Evolutionary conservation across 2,888 invertebrate species (phyloP), one percentile per base, ranked within the genome.

Genomic region (Hirudinaria manillensis): DNA sequence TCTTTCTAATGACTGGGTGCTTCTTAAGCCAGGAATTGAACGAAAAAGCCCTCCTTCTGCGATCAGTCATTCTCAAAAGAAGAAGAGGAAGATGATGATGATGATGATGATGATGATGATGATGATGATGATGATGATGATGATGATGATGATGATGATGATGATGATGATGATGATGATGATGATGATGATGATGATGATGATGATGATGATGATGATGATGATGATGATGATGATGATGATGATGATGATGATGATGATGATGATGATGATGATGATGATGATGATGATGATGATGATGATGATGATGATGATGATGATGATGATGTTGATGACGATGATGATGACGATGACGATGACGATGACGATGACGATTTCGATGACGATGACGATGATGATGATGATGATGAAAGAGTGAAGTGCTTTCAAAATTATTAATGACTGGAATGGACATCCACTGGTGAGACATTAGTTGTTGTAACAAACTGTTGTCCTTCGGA

Each of bases 181-280:
- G 77, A 77, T 77, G 77, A 77, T 77, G 77, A 77, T 77, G 77
- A 73, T 77, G 76, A 77, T 77, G 77, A 77, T 76, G 77, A 77
- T 66, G 76, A 77, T 77, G 72, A 77, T 77, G 76, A 76, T 73
- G 77, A 77, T 77, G 77, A 77, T 77, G 77, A 77, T 77, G 76
- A 77, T 61, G 76, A 56, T 55, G 76, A 71, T 77, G 72, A 72
- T 73, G 77, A 66, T 77, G 68, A 77, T 77, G 68, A 77, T 73
- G 72, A 73, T 77, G 76, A 66, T 72, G 72, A 77, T 77, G 77
- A 72, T 77, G 76, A 77, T 77, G 77, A 61, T 77, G 77, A 61
- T 77, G 76, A 72, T 77, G 76, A 38, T 77, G 76, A 72, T 77
- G 76, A 27, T 77, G 76, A 77, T 77, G 76, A 71, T 77, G 70